Percentiles rank a stretch among this genome's conserved stretches.
These are phyloP conservation scores for Alloscopus bannaensis DNA, from an alignment of 2,888 invertebrate genomes.

Conservation along the genomic window DNA sequence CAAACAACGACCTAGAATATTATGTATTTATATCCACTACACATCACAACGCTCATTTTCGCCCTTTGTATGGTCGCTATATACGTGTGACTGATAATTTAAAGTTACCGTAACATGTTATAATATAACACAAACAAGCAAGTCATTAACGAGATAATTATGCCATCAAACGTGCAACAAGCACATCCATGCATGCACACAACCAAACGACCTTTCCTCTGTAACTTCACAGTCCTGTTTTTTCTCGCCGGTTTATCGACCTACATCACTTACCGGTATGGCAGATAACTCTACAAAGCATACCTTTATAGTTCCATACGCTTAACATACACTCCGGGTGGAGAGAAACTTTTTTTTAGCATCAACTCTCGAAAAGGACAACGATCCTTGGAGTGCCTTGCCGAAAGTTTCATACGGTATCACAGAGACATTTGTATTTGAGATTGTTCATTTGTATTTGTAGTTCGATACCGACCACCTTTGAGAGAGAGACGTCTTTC, in stretches of 20 bases:
- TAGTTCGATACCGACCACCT: no score
- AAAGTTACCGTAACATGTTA: slow-evolving; percentile 3
- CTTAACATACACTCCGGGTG: not conserved
- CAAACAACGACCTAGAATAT: no score
- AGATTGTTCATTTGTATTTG: not conserved
- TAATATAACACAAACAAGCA: no score
- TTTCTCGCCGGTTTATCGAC: slow-evolving; percentile 28
- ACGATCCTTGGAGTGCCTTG: slow-evolving; percentile 44
- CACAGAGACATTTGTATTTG: not conserved
- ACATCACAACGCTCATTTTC: no score
- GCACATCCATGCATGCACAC: not conserved
- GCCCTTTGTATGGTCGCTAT: no score
- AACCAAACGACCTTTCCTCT: slow-evolving; percentile 21
- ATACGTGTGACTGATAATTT: no score
- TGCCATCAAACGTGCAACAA: slow-evolving; percentile 17
- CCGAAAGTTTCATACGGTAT: not conserved
- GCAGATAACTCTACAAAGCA: not conserved
- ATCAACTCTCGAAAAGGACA: slow-evolving; percentile 61
- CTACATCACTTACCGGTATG: not conserved
- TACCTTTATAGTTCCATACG: no score
- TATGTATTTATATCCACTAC: no score
- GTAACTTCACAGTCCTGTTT: not conserved
- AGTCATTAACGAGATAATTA: slow-evolving; percentile 45
- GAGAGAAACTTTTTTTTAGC: no score
- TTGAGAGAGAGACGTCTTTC: no score